These are phyloP conservation scores for Microctenopoma steveboyesi DNA, from an alignment of 2,797 vertebrate species.

Conservation along the genomic window DNA sequence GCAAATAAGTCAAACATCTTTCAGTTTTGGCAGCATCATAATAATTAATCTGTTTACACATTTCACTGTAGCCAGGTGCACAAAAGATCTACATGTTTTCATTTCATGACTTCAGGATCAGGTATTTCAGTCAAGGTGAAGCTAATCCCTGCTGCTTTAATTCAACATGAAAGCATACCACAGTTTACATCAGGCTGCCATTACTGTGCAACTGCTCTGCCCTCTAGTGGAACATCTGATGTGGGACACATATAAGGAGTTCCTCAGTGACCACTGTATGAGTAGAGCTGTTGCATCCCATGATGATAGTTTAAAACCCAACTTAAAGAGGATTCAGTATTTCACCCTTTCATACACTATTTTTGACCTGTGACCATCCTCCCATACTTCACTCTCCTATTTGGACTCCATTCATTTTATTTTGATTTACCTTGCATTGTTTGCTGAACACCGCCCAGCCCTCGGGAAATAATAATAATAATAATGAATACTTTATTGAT, in stretches of 20 bases:
- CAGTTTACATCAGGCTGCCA: not conserved
- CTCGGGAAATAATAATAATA: not conserved
- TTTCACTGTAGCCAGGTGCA: not conserved
- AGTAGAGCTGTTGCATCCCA: constrained; percentile 11
- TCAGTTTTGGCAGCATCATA: too few relatives aligned
- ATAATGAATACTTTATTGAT: too few relatives aligned
- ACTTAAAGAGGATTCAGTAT: not conserved
- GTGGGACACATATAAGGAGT: not conserved
- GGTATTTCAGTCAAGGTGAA: not conserved
- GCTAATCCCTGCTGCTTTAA: not conserved
- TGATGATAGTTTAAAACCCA: constrained; percentile 7
- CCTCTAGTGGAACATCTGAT: not conserved
- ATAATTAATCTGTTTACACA: not conserved
- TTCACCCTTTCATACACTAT: not conserved
- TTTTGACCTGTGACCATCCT: constrained; percentile 12
- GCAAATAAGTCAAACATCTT: too few relatives aligned
- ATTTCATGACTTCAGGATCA: not conserved
- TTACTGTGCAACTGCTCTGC: constrained; percentile 2
- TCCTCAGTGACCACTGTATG: not conserved
- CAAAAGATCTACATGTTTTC: too few relatives aligned
- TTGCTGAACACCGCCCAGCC: constrained; percentile 1
- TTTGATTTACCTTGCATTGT: constrained; percentile 7
- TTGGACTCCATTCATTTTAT: constrained; percentile 27
- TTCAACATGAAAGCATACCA: not conserved
- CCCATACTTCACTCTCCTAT: constrained; percentile 7